A percentile compares a stretch with the other conserved stretches of the same genome.
Evolutionary conservation across 2,888 invertebrate genomes (phyloP).

Genomic region (Agapetus fuscipes): DNA sequence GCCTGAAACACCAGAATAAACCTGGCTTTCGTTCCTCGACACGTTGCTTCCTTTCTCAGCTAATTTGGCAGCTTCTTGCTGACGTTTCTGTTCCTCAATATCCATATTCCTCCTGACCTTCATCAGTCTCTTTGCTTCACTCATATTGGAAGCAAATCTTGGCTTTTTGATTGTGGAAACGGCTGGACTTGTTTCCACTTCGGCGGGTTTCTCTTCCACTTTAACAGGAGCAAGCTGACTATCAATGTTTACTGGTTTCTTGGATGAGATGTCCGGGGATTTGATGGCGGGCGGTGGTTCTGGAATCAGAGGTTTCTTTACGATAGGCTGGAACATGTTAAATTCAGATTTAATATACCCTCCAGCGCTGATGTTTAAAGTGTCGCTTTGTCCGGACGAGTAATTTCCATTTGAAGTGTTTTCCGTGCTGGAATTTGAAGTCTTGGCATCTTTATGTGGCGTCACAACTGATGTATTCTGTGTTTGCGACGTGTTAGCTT

Average conservation of each 20-base stretch:
- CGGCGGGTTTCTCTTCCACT: not conserved
- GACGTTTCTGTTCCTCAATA: conserved; percentile 48
- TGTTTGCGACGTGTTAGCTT: conserved; percentile 30
- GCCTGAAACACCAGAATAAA: conserved; percentile 40
- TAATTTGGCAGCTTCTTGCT: conserved; percentile 40
- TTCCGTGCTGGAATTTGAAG: conserved; percentile 35
- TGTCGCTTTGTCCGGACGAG: conserved; percentile 44
- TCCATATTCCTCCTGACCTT: conserved; percentile 56
- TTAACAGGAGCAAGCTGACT: conserved; percentile 16
- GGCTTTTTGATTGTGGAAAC: conserved; percentile 48
- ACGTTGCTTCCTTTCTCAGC: conserved; percentile 43
- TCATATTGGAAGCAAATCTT: conserved; percentile 57
- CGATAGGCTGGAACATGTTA: conserved; percentile 19
- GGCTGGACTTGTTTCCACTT: not conserved
- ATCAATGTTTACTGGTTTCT: conserved; percentile 19
- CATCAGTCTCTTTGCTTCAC: conserved; percentile 56
- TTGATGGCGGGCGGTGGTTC: not conserved
- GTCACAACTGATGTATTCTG: conserved; percentile 4
- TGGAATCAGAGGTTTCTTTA: conserved; percentile 11
- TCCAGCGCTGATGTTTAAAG: conserved; percentile 24
- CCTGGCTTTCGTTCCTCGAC: conserved; percentile 39
- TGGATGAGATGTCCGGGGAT: conserved; percentile 4
- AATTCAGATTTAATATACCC: conserved; percentile 20
- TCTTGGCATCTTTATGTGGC: conserved; percentile 33
- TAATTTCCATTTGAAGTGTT: conserved; percentile 40